Percentiles rank a stretch among this genome's conserved stretches.
Evolutionary conservation across 2,888 invertebrate genomes (phyloP).

Genomic region (Macrosiphum euphorbiae): DNA sequence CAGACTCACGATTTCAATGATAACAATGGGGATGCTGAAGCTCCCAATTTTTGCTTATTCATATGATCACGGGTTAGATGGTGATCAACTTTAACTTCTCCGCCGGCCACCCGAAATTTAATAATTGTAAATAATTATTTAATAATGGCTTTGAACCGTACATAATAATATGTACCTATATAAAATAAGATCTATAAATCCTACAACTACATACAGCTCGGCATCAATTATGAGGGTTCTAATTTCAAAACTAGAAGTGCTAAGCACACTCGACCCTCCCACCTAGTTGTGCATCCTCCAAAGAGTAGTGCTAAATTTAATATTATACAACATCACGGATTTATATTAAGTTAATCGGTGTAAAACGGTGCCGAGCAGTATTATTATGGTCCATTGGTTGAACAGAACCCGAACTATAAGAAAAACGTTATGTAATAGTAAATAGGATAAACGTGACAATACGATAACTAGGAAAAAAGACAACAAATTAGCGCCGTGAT

Average conservation of each 20-base stretch:
- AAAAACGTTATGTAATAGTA: not conserved
- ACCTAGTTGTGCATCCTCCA: no score
- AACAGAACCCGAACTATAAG: not conserved
- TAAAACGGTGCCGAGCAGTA: not conserved
- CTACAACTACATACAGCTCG: not conserved
- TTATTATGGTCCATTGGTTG: not conserved
- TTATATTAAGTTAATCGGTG: no score
- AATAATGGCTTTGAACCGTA: not conserved
- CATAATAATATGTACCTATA: not conserved
- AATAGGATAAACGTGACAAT: conserved; percentile 3
- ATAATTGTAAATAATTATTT: not conserved
- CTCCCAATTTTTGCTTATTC: not conserved
- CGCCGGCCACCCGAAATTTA: not conserved
- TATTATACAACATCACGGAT: not conserved
- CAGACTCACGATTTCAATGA: not conserved
- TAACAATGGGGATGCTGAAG: not conserved
- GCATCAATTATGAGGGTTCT: not conserved
- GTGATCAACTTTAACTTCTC: not conserved
- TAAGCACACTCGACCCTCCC: not conserved
- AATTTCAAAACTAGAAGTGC: not conserved
- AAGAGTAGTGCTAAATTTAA: not conserved
- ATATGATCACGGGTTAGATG: not conserved
- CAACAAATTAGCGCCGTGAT: not conserved
- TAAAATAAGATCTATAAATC: not conserved
- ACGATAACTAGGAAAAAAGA: not conserved